Conservation (phyloP, 2,113 vertebrate genomes). For the Ceyx melanurus region DNA sequence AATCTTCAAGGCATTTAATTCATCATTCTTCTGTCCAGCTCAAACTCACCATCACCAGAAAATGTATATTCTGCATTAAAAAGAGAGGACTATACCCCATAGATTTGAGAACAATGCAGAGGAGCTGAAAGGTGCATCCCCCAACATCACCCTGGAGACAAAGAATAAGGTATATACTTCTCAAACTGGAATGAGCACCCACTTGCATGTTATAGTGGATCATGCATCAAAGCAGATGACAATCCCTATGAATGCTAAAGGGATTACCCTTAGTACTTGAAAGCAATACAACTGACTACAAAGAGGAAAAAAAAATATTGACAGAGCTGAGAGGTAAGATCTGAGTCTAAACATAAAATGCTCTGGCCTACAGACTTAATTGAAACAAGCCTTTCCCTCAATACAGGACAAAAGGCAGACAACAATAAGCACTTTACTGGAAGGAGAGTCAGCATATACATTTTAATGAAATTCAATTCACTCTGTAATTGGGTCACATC, state of each 20-base stretch:
- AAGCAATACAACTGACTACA: conserved; percentile 43
- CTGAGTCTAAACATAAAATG: conserved; percentile 34
- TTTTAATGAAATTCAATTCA: conserved; percentile 70
- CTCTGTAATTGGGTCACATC: conserved; percentile 73
- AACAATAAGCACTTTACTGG: conserved; percentile 25
- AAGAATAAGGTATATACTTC: background rate
- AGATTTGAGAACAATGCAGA: conserved; percentile 12
- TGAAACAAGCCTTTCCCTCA: conserved; percentile 37
- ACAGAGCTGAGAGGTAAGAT: conserved; percentile 16
- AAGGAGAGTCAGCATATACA: background rate
- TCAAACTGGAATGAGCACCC: background rate
- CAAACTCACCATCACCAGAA: background rate
- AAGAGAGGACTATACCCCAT: background rate
- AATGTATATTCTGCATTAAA: background rate
- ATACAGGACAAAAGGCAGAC: conserved; percentile 32
- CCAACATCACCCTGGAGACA: background rate
- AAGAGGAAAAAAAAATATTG: background rate
- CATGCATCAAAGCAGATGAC: conserved; percentile 53
- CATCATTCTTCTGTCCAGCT: background rate
- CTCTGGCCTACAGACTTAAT: conserved; percentile 17
- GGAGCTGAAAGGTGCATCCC: background rate
- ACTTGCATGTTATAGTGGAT: background rate
- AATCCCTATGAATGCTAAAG: conserved; percentile 34
- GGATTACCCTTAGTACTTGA: conserved; percentile 51
- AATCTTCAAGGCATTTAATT: background rate